phyloP scores from a whole-genome alignment of 2,888 invertebrate species.

The Agrilus biguttatus region DNA sequence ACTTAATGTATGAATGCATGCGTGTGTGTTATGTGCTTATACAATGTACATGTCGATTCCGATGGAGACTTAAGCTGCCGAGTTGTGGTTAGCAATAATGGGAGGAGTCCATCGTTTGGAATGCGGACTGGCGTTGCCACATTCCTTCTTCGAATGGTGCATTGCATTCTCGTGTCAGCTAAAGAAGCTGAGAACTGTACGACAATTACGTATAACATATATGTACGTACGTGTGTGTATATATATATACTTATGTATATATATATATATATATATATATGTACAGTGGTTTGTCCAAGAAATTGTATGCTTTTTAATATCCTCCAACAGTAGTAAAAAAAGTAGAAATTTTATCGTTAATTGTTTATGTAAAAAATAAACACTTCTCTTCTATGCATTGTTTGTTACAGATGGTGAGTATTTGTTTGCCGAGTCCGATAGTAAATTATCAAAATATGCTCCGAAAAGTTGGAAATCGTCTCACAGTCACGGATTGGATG shows the following conservation, averaged over 20 bases:
- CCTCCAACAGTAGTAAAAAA: neutral
- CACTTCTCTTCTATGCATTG: too few relatives aligned
- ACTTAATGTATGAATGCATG: neutral
- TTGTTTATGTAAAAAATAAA: too few relatives aligned
- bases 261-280: too few relatives aligned
- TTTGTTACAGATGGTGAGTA: constrained; percentile 81
- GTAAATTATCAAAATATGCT: constrained; percentile 91
- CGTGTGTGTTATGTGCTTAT: neutral
- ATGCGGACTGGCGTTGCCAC: constrained; percentile 27
- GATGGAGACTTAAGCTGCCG: constrained; percentile 1
- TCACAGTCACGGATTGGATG: constrained; percentile 80
- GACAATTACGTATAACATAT: too few relatives aligned
- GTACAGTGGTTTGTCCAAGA: too few relatives aligned
- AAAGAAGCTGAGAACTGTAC: too few relatives aligned
- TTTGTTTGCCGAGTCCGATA: constrained; percentile 87
- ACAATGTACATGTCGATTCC: neutral
- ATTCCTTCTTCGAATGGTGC: constrained; percentile 16
- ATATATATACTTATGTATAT: too few relatives aligned
- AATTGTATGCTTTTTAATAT: too few relatives aligned
- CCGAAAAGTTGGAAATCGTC: constrained; percentile 94
- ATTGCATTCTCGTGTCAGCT: too few relatives aligned
- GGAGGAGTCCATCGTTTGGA: constrained; percentile 21
- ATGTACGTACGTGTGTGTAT: too few relatives aligned
- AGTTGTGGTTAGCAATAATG: neutral
- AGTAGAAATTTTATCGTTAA: too few relatives aligned